These are phyloP conservation scores for Agapornis canus DNA, from an alignment of 2,797 vertebrate genomes.

Conservation along the genomic window DNA sequence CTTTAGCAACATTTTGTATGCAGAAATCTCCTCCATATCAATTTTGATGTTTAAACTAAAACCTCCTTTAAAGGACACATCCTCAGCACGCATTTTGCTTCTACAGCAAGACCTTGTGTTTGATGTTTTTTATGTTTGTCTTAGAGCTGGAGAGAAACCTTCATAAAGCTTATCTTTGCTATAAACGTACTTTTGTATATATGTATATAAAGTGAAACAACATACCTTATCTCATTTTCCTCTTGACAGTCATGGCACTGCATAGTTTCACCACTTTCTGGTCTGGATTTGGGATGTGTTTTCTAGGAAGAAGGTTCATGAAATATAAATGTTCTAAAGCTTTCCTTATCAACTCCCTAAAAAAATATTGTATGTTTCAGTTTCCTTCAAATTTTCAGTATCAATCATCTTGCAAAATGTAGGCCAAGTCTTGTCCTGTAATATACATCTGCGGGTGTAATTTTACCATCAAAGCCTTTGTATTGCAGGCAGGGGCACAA, in stretches of 20 bases:
- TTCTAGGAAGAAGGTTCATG: slow-evolving; percentile 71
- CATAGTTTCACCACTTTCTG: slow-evolving; percentile 69
- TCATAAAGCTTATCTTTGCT: not conserved
- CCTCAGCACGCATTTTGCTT: not conserved
- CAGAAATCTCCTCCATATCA: not conserved
- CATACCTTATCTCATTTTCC: slow-evolving; percentile 82
- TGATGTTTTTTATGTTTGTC: not conserved
- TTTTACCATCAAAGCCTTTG: not conserved
- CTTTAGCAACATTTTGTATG: not conserved
- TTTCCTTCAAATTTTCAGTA: not conserved
- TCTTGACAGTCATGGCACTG: slow-evolving; percentile 75
- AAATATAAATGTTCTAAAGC: not conserved
- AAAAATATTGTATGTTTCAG: not conserved
- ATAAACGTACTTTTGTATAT: not conserved
- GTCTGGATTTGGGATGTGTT: slow-evolving; percentile 74
- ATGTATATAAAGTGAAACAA: not conserved
- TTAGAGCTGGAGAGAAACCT: not conserved
- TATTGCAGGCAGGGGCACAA: not conserved
- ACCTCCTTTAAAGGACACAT: not conserved
- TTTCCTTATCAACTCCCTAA: not conserved
- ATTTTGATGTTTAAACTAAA: not conserved
- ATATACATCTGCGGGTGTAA: not conserved
- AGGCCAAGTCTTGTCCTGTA: not conserved
- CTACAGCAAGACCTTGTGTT: not conserved
- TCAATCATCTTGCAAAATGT: not conserved